A percentile compares a stretch with the other conserved stretches of the same genome.
Conservation (phyloP, 2,113 vertebrate genomes). For the Lasiurus cinereus region DNA sequence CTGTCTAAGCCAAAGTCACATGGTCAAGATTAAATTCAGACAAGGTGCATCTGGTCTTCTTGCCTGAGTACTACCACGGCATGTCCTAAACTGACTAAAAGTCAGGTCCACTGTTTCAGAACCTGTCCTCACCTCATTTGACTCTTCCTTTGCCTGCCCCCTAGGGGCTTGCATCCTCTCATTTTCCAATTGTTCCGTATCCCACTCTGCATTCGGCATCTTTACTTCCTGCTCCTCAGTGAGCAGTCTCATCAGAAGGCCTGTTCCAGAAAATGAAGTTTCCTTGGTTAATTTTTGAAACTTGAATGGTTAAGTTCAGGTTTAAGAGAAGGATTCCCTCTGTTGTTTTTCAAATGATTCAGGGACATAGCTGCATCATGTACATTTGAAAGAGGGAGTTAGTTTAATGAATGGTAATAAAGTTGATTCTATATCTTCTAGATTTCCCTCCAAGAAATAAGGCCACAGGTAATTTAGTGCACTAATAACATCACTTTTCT, state of each 20-base stretch:
- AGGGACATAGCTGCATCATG: neutral
- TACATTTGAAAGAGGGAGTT: constrained; percentile 21
- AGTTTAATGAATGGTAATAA: constrained; percentile 56
- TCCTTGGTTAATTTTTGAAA: constrained; percentile 42
- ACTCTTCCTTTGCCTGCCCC: rapidly evolving
- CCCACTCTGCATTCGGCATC: rapidly evolving
- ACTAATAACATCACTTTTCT: neutral
- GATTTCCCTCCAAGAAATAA: constrained; percentile 53
- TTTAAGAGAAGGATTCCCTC: neutral
- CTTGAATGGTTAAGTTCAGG: neutral
- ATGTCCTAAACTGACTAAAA: neutral
- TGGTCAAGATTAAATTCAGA: neutral
- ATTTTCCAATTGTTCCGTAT: neutral
- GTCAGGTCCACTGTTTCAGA: rapidly evolving
- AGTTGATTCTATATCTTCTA: constrained; percentile 34
- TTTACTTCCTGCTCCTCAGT: neutral
- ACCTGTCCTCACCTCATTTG: constrained; percentile 38
- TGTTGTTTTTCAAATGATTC: neutral
- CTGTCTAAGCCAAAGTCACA: neutral
- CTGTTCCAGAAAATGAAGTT: constrained; percentile 55
- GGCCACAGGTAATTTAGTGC: neutral
- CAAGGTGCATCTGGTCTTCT: neutral
- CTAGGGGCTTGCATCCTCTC: rapidly evolving
- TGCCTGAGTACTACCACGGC: neutral
- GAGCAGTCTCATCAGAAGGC: constrained; percentile 73